phyloP scores from a whole-genome alignment of 2,797 vertebrate species.

The Pseudotriccus pelzelni region DNA sequence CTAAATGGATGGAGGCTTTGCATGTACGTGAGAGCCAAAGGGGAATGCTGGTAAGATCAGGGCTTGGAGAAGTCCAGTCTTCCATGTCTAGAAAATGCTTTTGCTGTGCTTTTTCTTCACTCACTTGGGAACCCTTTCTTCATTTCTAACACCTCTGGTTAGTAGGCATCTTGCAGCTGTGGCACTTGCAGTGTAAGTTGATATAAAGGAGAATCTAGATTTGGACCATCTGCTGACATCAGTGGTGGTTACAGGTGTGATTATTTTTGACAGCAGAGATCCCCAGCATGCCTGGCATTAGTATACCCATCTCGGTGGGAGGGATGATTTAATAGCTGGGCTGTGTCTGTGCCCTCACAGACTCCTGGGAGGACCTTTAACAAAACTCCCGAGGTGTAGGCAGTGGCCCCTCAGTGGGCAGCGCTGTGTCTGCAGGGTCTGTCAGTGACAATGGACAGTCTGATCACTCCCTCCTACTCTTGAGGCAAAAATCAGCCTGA shows the following conservation, averaged over 20 bases:
- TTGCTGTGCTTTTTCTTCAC: not conserved
- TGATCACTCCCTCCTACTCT: not conserved
- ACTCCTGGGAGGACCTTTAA: not conserved
- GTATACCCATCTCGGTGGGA: not conserved
- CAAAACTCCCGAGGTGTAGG: rapidly evolving
- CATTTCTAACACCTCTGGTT: not conserved
- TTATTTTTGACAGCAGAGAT: not conserved
- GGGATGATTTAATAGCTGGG: not conserved
- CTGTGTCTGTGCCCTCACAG: not conserved
- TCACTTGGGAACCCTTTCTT: not conserved
- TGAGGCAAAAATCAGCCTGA: not conserved
- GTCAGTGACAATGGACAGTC: not conserved
- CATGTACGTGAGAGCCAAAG: not conserved
- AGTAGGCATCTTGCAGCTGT: not conserved
- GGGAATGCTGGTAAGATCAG: not conserved
- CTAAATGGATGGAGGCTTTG: not conserved
- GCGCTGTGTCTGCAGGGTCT: not conserved
- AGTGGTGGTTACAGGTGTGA: not conserved
- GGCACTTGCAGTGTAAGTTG: not conserved
- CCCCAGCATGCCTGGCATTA: not conserved
- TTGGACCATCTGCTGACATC: not conserved
- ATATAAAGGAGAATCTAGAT: not conserved
- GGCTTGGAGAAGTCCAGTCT: not conserved
- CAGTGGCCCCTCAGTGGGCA: not conserved
- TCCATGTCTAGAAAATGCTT: not conserved